Percentiles rank a stretch among this genome's conserved stretches.
phyloP scores from a whole-genome alignment of 2,113 vertebrate species.

The Festucalex cinctus region DNA sequence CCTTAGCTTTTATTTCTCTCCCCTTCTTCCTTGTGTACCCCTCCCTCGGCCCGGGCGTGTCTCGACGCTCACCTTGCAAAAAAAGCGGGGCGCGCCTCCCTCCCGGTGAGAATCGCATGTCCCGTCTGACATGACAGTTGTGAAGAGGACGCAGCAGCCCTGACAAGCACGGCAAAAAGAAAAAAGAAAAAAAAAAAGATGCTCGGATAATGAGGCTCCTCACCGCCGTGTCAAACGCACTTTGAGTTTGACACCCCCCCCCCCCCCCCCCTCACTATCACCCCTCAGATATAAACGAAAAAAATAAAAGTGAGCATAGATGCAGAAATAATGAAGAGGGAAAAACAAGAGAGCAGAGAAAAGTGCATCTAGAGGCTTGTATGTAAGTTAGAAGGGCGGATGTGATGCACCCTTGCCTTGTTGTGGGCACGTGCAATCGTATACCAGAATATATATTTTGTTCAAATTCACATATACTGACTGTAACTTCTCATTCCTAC shows the following conservation, averaged over 20 bases:
- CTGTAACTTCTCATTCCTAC: too few species aligned
- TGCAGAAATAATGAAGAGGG: conserved; percentile 53
- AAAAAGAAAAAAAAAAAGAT: conserved; percentile 28
- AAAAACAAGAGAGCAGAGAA: conserved; percentile 44
- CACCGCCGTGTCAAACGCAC: conserved; percentile 63
- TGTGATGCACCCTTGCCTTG: not conserved
- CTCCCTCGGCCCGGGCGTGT: conserved; percentile 52
- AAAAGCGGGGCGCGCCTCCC: conserved; percentile 47
- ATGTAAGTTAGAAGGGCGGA: not conserved
- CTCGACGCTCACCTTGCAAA: conserved; percentile 68
- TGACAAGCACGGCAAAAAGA: conserved; percentile 58
- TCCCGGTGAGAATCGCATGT: conserved; percentile 52
- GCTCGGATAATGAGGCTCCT: conserved; percentile 70
- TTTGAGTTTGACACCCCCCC: conserved; percentile 26
- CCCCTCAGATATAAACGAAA: not conserved
- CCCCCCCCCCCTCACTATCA: not conserved
- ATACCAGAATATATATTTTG: not conserved
- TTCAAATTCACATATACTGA: not conserved
- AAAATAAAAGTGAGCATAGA: conserved; percentile 35
- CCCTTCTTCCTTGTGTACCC: conserved; percentile 33
- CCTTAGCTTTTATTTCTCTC: conserved; percentile 59
- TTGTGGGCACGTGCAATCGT: not conserved
- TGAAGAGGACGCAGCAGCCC: conserved; percentile 51
- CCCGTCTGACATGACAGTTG: conserved; percentile 65
- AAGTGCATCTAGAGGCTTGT: not conserved